Evolutionary conservation across 2,113 vertebrate species (phyloP).

Genomic region (Cynocephalus volans): DNA sequence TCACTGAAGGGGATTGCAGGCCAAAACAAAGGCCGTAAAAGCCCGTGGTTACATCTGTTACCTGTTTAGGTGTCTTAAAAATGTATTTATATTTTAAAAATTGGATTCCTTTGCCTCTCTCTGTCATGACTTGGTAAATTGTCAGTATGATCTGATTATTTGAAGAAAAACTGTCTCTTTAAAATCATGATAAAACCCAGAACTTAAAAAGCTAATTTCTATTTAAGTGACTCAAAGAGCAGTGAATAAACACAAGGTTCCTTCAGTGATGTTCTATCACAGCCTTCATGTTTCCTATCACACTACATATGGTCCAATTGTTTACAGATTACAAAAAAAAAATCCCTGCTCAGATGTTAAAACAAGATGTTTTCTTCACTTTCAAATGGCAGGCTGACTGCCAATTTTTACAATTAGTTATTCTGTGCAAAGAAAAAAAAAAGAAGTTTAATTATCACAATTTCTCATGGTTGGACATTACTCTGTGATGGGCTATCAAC

Average conservation of each 20-base stretch:
- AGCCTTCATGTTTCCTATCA: conserved; percentile 90
- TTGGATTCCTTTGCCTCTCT: conserved; percentile 59
- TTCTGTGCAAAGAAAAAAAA: conserved; percentile 80
- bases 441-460: conserved; percentile 79
- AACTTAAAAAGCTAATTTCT: conserved; percentile 84
- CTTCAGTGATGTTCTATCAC: conserved; percentile 88
- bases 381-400: conserved; percentile 90
- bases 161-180: conserved; percentile 76
- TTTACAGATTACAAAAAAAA: conserved; percentile 91
- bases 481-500: conserved; percentile 79
- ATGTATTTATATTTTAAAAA: conserved; percentile 33
- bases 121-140: conserved; percentile 46
- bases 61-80: conserved; percentile 76
- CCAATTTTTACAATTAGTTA: conserved; percentile 89
- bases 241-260: conserved; percentile 88
- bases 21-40: conserved; percentile 74
- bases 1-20: not conserved
- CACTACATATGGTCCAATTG: conserved; percentile 93
- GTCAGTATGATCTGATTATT: conserved; percentile 44
- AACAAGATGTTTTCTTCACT: conserved; percentile 92
- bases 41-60: conserved; percentile 72
- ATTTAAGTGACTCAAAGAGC: conserved; percentile 86
- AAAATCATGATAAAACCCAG: conserved; percentile 76
- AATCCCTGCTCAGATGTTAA: conserved; percentile 92
- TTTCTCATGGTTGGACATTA: conserved; percentile 85